phyloP scores from a whole-genome alignment of 2,888 invertebrate species.

The Deroplatys truncata region DNA sequence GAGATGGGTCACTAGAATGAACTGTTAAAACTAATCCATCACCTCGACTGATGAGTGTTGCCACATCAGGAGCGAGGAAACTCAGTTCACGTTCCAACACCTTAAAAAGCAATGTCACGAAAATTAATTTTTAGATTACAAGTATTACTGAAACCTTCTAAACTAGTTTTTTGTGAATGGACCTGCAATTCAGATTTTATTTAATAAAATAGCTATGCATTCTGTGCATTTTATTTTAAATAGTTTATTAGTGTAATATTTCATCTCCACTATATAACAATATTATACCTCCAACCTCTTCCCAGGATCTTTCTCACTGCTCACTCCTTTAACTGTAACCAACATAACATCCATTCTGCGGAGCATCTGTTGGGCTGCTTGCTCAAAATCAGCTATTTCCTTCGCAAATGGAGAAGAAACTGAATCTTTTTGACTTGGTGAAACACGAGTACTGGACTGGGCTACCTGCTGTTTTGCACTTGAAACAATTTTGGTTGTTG shows the following conservation, averaged over 20 bases:
- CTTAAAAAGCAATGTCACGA: slow-evolving; percentile 40
- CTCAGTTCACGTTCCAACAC: slow-evolving; percentile 60
- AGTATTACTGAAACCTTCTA: too few species aligned
- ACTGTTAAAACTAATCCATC: slow-evolving; percentile 68
- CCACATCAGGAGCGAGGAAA: slow-evolving; percentile 68
- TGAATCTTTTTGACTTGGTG: background rate
- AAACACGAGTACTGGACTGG: background rate
- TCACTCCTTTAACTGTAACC: slow-evolving; percentile 53
- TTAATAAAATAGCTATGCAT: slow-evolving; percentile 1
- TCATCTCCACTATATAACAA: background rate
- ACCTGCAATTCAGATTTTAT: background rate
- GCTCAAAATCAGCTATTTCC: slow-evolving; percentile 47
- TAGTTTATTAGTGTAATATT: too few species aligned
- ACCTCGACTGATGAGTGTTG: slow-evolving; percentile 70
- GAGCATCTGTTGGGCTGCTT: slow-evolving; percentile 48
- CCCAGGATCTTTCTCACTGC: slow-evolving; percentile 56
- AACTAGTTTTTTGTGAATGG: too few species aligned
- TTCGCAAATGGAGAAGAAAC: slow-evolving; percentile 37
- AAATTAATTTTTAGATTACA: too few species aligned
- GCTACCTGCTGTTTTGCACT: slow-evolving; percentile 4
- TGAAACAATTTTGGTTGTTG: slow-evolving; percentile 8
- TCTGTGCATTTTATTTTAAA: too few species aligned
- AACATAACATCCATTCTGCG: slow-evolving; percentile 57
- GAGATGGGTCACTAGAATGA: slow-evolving; percentile 53
- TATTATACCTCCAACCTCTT: slow-evolving; percentile 57